Evolutionary conservation across 30 jellyfish, hydroid and myxozoan species (phyloP), one percentile per base, ranked within the genome.

Genomic region (Morbakka virulenta): DNA sequence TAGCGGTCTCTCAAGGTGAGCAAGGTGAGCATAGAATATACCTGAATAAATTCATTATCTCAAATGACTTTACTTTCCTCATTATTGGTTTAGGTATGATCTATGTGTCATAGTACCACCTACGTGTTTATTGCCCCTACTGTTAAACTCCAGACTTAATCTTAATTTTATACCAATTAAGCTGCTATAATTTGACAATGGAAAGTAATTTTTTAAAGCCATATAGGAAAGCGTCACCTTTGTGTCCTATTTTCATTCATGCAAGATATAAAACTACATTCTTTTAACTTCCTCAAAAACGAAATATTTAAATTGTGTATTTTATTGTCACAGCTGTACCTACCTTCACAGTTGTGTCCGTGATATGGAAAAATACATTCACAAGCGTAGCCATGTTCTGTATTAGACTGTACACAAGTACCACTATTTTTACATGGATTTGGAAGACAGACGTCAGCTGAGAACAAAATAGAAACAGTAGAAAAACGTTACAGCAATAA

Each of bases 401-500:
- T 89, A 33, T 72, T 77, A 32, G 97, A 91, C 0, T 95, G 93
- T 2, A 90, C 66, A 73, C 98, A 90, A n/a, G 82, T 67, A 12
- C 98, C 98, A 12, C 98, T 96, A 57, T 83, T 90, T 25, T 72
- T 82, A 62, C 98, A 90, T 1, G 98, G 98, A 35, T 87, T 84
- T 3, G 87, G 96, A 1, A 51, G 87, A 72, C 98, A 90, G 4
- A 90, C 50, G 87, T 89, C 79, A 64, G 50, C 97, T 89, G 41
- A 20, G 32, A 68, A 11, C 11, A 70, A n/a, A 61, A 17, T 35
- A 67, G 52, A 36, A 11, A 17, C n/a, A n/a, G n/a, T n/a, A 4
- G n/a, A n/a, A 12, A 12, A 47, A 12, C 14, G 13, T 47, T 47
- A 12, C n/a, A 12, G n/a, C n/a, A n/a, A 47, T 47, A 12, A 12